Base-by-base conservation (phyloP, 2,797 vertebrate genomes). In the Parotocinclus haroldoi region DNA sequence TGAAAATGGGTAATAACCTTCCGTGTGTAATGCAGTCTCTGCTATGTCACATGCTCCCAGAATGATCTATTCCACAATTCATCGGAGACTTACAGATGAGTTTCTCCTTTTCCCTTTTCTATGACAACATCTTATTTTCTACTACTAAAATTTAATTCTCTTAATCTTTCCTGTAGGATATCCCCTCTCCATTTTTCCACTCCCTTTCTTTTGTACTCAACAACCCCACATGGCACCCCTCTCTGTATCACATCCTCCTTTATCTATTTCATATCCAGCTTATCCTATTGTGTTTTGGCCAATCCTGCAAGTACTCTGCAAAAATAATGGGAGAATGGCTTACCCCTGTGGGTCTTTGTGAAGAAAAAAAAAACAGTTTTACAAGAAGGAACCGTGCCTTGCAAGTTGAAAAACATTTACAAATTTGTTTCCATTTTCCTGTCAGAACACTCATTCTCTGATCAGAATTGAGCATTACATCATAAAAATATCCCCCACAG, bases 111-210 rank as follows among this genome's bases (percentile, higher is more conserved):
- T 46, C 10, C 45, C 11, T 65, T 46, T 71, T 38, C 45, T 52
- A 52, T 42, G 67, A 70, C 59, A 69, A 70, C 59, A 69, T 76
- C 66, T 59, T 66, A 63, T 63, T 76, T 61, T 49, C 39, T 65
- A 7, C 40, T 27, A 71, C 55, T 67, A 37, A 62, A 73, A 64
- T 73, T 42, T 62, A 68, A 80, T 73, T 73, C 71, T 63, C 45
- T 51, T 51, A 39, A 69, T 71, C 70, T 58, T 63, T 77, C 50
- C 66, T 62, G 71, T 36, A 72, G 63, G 65, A 74, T 50, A 66
- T 59, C 60, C 62, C 38, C 63, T 18, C 50, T 53, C 39, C 59
- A 45, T 16, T 27, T 56, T 13, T 48, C 37, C 16, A 18, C n/a
- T 69, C 58, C 64, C 46, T 67, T 66, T 74, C 49, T 49, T 67